phyloP scores from a whole-genome alignment of 2,888 invertebrate genomes.

The Pharmacophagus antenor region DNA sequence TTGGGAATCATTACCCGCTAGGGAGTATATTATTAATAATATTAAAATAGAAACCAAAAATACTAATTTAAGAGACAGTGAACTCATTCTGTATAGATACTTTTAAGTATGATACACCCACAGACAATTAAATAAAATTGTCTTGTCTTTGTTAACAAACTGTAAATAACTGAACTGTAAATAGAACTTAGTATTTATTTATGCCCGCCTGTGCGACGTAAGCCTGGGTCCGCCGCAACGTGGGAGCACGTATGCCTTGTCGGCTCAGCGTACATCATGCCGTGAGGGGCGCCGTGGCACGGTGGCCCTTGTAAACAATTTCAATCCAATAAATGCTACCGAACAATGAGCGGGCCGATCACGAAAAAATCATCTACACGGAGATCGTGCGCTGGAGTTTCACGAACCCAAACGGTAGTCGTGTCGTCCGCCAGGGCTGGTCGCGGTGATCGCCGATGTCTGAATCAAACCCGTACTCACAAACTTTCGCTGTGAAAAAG shows the following conservation, averaged over 20 bases:
- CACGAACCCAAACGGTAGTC: conserved; percentile 65
- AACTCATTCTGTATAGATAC: no score
- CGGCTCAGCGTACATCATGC: conserved; percentile 31
- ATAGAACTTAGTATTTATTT: no score
- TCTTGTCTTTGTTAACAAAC: no score
- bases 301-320: conserved; percentile 67
- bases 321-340: conserved; percentile 74
- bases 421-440: conserved; percentile 46
- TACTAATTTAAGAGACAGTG: no score
- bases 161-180: no score
- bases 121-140: no score
- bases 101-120: no score
- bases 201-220: no score
- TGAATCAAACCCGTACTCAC: background rate
- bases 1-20: no score
- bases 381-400: conserved; percentile 64
- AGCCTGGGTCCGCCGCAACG: conserved; percentile 26
- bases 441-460: conserved; percentile 7
- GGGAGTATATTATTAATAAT: no score
- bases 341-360: conserved; percentile 77
- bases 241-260: conserved; percentile 38
- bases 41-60: no score
- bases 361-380: conserved; percentile 80
- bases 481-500: background rate
- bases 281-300: conserved; percentile 34